Base-by-base conservation (phyloP, 2,888 invertebrate genomes). In the Melieria omissa region DNA sequence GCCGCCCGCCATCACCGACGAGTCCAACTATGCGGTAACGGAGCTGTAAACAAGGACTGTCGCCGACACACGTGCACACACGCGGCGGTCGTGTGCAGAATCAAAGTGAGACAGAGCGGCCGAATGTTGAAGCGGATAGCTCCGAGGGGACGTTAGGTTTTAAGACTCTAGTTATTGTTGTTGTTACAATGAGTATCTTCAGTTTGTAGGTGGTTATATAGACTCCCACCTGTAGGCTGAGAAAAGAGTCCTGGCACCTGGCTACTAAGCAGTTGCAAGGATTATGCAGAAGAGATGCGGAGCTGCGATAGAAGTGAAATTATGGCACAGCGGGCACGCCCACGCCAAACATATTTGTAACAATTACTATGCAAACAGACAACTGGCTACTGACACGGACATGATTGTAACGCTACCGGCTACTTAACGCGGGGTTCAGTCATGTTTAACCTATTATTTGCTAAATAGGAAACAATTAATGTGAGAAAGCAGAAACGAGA, bases 21-120 rank as follows among this genome's bases (percentile, higher is more conserved):
- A 87, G 66, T 87, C 87, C 66, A 87, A 87, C 76, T 87, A 87
- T 79, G 87, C 87, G 74, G 87, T 87, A 70, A 87, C 87, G 68
- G 87, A 87, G 80, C 85, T 87, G 77, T 87, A 87, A 85, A 68
- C 65, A 75, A 69, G 71, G 62, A 70, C 55, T 44, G 57, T 57
- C 54, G 46, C 60, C 49, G 52, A 67, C 52, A 65, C 64, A 7
- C 6, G 45, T 60, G 44, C 42, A 14, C 60, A 29, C 8, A 42
- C 44, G 8, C 42, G 14, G 41, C 46, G 4, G 46, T 29, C 9
- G 46, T 14, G 12, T 2, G 57, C 14, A 46, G 46, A n/a, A 57
- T 10, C 5, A 46, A 57, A 57, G 3, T n/a, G n/a, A 54, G 10
- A 55, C 0, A 16, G 10, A 9, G 29, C n/a, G 9, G 10, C 12